Evolutionary conservation across 2,888 invertebrate species (phyloP).

Genomic region (Acronicta leporina): DNA sequence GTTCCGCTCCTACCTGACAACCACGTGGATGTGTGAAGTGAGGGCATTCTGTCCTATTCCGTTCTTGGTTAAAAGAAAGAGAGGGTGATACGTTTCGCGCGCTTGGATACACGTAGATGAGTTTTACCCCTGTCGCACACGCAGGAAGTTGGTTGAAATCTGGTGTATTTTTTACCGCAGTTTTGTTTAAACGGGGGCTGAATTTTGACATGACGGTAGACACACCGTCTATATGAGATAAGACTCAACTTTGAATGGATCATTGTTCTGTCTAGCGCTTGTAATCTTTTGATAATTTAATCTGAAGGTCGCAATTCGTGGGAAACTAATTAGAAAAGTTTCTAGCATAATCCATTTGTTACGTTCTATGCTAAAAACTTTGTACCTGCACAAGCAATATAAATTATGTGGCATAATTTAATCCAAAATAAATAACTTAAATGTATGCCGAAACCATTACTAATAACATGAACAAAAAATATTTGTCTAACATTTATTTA

Average conservation of each 20-base stretch:
- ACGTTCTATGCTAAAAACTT: conserved; percentile 32
- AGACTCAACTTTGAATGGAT: conserved; percentile 72
- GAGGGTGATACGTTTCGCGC: conserved; percentile 73
- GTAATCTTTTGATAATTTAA: conserved; percentile 65
- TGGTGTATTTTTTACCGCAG: conserved; percentile 83
- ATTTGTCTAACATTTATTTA: conserved; percentile 11
- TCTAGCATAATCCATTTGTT: conserved; percentile 35
- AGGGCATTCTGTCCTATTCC: conserved; percentile 65
- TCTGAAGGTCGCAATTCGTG: conserved; percentile 59
- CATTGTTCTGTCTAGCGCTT: conserved; percentile 74
- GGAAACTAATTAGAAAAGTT: conserved; percentile 55
- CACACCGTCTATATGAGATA: conserved; percentile 77
- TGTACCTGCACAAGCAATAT: conserved; percentile 1
- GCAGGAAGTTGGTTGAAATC: conserved; percentile 87
- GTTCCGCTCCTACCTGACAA: conserved; percentile 85
- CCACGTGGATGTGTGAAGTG: conserved; percentile 82
- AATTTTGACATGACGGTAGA: conserved; percentile 77
- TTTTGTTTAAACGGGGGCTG: conserved; percentile 82
- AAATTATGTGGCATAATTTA: conserved; percentile 2
- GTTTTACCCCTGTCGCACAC: conserved; percentile 71
- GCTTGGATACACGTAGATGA: conserved; percentile 61
- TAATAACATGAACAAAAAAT: conserved; percentile 23
- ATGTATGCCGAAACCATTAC: conserved; percentile 3
- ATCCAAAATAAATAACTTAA: conserved; percentile 6
- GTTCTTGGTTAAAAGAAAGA: conserved; percentile 59